Evolutionary conservation across 1,140 invertebrate genomes (phyloP).

Genomic region (Aphelinus certus): DNA sequence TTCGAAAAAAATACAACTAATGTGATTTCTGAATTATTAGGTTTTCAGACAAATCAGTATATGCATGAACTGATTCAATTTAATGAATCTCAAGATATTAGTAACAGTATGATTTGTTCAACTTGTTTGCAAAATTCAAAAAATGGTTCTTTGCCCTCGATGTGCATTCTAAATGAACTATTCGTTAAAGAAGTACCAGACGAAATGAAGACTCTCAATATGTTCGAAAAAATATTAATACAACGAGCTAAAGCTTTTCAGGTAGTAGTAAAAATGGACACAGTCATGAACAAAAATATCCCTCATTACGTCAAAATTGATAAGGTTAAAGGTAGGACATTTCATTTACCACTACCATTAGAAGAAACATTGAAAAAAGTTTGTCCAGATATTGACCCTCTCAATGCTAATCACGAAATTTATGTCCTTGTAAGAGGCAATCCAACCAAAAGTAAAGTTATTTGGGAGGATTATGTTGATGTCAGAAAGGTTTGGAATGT

Average conservation of each 20-base stretch:
- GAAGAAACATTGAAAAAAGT: constrained; percentile 41
- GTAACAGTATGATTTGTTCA: too few relatives aligned
- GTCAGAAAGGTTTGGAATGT: not conserved
- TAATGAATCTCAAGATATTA: too few relatives aligned
- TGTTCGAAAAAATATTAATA: constrained; percentile 49
- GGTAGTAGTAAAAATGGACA: constrained; percentile 46
- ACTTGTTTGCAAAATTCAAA: constrained; percentile 24
- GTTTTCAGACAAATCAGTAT: not conserved
- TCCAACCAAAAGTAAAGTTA: constrained; percentile 12
- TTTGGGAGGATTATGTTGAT: constrained; percentile 25
- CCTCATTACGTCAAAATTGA: constrained; percentile 42
- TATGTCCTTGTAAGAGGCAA: constrained; percentile 45
- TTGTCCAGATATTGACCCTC: too few relatives aligned
- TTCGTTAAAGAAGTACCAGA: constrained; percentile 26
- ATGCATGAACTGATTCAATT: too few relatives aligned
- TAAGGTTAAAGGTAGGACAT: constrained; percentile 52
- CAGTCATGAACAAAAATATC: constrained; percentile 50
- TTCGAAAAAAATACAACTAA: constrained; percentile 30
- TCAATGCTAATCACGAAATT: constrained; percentile 45
- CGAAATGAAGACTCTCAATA: constrained; percentile 43
- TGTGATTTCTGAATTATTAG: constrained; percentile 11
- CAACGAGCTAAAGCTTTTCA: constrained; percentile 56
- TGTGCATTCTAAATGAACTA: constrained; percentile 43
- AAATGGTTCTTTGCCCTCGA: constrained; percentile 29
- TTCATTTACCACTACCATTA: constrained; percentile 54